These are phyloP conservation scores for Parapristionchus giblindavisi DNA, from an alignment of 2,888 invertebrate genomes.

Conservation along the genomic window DNA sequence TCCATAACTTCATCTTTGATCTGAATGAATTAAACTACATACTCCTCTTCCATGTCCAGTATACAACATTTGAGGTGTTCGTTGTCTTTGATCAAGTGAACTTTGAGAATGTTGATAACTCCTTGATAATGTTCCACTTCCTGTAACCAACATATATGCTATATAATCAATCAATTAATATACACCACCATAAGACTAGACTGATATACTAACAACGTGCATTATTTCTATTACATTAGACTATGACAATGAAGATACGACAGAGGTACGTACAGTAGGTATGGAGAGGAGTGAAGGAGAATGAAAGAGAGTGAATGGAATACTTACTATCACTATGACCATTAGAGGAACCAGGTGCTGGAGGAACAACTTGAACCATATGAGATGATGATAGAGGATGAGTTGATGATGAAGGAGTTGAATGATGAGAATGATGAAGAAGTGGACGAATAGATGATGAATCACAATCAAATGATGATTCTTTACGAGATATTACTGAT, in stretches of 20 bases:
- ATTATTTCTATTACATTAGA: background rate
- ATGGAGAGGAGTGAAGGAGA: background rate
- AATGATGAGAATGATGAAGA: background rate
- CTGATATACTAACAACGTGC: no score
- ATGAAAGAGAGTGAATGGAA: background rate
- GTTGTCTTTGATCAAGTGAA: conserved; percentile 60
- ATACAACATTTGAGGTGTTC: conserved; percentile 69
- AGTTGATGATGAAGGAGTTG: background rate
- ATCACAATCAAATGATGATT: conserved; percentile 16
- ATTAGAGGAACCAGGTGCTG: conserved; percentile 10
- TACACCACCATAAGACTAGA: background rate
- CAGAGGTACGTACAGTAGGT: background rate
- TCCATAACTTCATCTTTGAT: background rate
- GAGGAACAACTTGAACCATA: conserved; percentile 19
- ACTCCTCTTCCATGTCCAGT: conserved; percentile 61
- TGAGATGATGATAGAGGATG: no score
- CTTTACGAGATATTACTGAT: no score
- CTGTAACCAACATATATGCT: conserved; percentile 43
- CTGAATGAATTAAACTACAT: background rate
- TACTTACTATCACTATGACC: conserved; percentile 27
- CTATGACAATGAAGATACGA: background rate
- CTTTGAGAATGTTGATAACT: conserved; percentile 66
- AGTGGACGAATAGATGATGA: conserved; percentile 8
- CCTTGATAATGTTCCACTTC: conserved; percentile 62
- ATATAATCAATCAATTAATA: background rate